Evolutionary conservation across 2,888 invertebrate genomes (phyloP).

Genomic region (Dryobotodes eremita): DNA sequence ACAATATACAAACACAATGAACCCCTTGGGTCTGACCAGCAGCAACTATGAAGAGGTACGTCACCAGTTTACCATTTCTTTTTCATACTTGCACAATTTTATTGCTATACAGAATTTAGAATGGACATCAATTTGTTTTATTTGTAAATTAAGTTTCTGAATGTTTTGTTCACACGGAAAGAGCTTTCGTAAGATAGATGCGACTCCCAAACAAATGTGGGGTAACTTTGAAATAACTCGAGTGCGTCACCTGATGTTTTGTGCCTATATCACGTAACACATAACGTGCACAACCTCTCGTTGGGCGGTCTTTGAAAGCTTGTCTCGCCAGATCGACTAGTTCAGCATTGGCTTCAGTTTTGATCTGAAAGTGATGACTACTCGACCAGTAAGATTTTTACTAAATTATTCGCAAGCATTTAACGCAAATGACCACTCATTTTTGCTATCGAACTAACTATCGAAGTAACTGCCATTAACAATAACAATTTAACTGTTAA

Average conservation of each 20-base stretch:
- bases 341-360: constrained; percentile 34
- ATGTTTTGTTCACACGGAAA: constrained; percentile 34
- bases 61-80: constrained; percentile 15
- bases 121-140: constrained; percentile 21
- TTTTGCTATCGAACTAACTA: too few species aligned
- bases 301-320: constrained; percentile 12
- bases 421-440: neutral
- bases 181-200: constrained; percentile 13
- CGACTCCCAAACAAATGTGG: constrained; percentile 6
- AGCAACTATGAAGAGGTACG: constrained; percentile 81
- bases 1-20: constrained; percentile 58
- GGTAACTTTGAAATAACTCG: constrained; percentile 15
- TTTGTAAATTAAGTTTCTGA: constrained; percentile 24
- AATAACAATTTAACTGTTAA: neutral
- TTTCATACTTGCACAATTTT: constrained; percentile 19
- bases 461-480: neutral
- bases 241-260: neutral
- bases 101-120: constrained; percentile 38
- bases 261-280: neutral
- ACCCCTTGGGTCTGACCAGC: constrained; percentile 67
- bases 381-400: neutral
- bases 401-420: constrained; percentile 5
- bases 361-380: constrained; percentile 23
- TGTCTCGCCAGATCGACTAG: constrained; percentile 2
- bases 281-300: neutral